Evolutionary conservation across 2,113 vertebrate genomes (phyloP).

Genomic region (Leptobrachium leishanense): DNA sequence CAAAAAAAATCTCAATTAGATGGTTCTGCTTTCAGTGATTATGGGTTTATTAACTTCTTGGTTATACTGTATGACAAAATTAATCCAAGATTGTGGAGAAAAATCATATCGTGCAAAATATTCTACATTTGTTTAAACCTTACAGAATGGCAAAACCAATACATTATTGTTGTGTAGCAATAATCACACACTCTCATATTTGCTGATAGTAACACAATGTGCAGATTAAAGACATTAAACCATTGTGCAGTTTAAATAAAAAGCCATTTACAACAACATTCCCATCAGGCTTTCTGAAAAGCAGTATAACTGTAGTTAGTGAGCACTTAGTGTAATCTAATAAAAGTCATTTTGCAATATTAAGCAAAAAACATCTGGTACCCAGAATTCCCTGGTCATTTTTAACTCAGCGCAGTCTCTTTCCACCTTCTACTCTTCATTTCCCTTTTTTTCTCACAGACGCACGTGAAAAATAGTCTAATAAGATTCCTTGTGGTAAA

Average conservation of each 20-base stretch:
- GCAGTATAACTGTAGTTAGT: constrained; percentile 84
- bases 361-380: constrained; percentile 87
- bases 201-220: neutral
- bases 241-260: constrained; percentile 48
- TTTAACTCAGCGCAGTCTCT: constrained; percentile 80
- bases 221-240: constrained; percentile 27
- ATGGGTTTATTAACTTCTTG: constrained; percentile 49
- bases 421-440: constrained; percentile 62
- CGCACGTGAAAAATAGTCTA: constrained; percentile 79
- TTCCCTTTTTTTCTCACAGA: constrained; percentile 61
- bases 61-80: constrained; percentile 48
- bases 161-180: neutral
- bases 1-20: too few species aligned
- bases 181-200: neutral
- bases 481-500: constrained; percentile 80
- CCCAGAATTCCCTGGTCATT: constrained; percentile 84
- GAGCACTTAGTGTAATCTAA: constrained; percentile 83
- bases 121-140: neutral
- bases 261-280: constrained; percentile 75
- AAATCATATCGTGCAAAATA: fast-evolving
- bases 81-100: neutral
- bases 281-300: constrained; percentile 75
- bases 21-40: too few species aligned
- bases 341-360: constrained; percentile 85
- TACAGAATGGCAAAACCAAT: neutral